Evolutionary conservation across 2,113 vertebrate species (phyloP).

Genomic region (Corapipo altera): DNA sequence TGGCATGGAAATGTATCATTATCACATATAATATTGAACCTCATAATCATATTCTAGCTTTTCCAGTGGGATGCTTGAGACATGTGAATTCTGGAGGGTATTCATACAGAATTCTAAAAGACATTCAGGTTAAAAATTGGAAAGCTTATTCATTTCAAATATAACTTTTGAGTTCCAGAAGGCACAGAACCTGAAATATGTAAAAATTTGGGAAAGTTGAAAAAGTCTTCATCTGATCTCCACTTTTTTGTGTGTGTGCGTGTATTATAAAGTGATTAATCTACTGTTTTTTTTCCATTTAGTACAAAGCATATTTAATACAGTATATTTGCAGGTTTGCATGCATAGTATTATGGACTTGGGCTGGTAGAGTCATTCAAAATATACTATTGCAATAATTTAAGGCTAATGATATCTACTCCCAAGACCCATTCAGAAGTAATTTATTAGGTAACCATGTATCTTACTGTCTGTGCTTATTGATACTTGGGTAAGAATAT

Average conservation of each 20-base stretch:
- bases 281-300: neutral
- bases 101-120: neutral
- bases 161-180: neutral
- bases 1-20: neutral
- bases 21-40: neutral
- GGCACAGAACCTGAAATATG: neutral
- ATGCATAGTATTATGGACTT: neutral
- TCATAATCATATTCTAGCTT: neutral
- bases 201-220: neutral
- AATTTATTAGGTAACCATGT: neutral
- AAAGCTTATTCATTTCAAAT: neutral
- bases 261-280: neutral
- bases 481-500: neutral
- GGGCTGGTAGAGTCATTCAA: neutral
- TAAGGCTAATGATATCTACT: neutral
- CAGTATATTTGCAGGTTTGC: neutral
- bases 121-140: neutral
- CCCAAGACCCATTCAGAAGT: neutral
- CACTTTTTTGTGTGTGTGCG: neutral
- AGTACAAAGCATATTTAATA: neutral
- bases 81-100: neutral
- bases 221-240: neutral
- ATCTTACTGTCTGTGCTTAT: neutral
- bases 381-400: neutral
- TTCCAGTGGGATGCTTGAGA: neutral